phyloP scores from a whole-genome alignment of 2,888 invertebrate species.

The Epinotia demarniana region DNA sequence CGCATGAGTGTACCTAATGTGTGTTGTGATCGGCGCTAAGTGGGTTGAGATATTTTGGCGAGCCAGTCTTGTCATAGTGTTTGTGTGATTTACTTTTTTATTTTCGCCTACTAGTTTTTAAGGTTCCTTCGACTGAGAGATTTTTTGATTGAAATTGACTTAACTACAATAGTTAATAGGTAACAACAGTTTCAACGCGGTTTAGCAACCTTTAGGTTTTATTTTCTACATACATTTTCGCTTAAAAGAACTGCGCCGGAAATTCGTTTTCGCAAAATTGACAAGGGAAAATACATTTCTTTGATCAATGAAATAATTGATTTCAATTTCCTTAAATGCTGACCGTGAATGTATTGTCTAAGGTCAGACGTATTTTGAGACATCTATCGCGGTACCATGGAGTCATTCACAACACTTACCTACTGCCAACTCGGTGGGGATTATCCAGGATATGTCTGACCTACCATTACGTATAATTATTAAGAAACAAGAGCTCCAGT shows the following conservation, averaged over 20 bases:
- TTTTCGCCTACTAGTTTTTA: no score
- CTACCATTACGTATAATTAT: not conserved
- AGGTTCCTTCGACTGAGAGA: no score
- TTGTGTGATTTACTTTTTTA: no score
- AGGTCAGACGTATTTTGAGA: conserved; percentile 1
- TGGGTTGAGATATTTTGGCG: no score
- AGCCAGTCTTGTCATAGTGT: no score
- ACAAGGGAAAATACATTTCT: not conserved
- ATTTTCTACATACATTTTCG: not conserved
- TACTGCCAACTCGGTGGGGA: not conserved
- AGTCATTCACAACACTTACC: not conserved
- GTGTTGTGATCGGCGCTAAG: no score
- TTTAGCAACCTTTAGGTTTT: not conserved
- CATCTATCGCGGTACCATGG: conserved; percentile 1
- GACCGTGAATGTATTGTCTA: not conserved
- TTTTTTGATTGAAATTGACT: no score
- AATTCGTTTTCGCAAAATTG: not conserved
- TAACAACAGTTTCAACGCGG: not conserved
- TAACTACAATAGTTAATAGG: not conserved
- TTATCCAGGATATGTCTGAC: not conserved
- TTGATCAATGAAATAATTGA: conserved; percentile 12
- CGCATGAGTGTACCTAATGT: no score
- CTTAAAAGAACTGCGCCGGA: not conserved
- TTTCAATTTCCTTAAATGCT: conserved; percentile 19
- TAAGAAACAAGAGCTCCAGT: not conserved